Percentiles rank a stretch among this genome's conserved stretches.
phyloP scores from a whole-genome alignment of 2,888 invertebrate genomes.

The Steromphala cineraria region DNA sequence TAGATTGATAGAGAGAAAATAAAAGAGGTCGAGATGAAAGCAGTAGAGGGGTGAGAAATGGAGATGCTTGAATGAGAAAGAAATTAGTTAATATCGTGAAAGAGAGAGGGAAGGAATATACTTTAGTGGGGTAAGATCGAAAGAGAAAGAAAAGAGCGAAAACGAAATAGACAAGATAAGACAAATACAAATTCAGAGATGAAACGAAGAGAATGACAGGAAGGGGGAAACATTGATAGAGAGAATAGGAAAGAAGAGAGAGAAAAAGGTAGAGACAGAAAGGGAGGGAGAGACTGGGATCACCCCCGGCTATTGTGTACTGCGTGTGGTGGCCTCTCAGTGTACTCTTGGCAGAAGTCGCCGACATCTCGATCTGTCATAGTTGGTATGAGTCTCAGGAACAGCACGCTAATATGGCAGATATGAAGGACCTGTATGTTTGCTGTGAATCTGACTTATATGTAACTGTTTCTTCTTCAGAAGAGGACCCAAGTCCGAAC shows the following conservation, averaged over 20 bases:
- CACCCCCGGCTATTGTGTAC: not conserved
- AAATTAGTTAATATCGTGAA: no score
- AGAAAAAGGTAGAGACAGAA: slow-evolving; percentile 21
- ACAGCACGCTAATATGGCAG: slow-evolving; percentile 21
- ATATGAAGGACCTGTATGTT: slow-evolving; percentile 1
- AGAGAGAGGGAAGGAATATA: no score
- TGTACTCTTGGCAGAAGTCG: not conserved
- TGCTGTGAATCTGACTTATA: no score
- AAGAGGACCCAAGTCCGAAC: slow-evolving; percentile 36
- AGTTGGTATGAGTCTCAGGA: slow-evolving; percentile 8
- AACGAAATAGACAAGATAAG: no score
- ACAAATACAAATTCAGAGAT: no score
- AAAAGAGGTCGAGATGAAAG: not conserved
- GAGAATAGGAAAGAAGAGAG: not conserved
- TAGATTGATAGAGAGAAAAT: no score
- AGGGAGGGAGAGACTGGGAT: slow-evolving; percentile 8
- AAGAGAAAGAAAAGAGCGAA: no score
- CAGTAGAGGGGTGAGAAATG: not conserved
- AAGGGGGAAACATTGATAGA: not conserved
- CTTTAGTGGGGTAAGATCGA: no score
- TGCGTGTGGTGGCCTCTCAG: not conserved
- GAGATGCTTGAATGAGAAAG: no score
- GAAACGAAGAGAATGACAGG: not conserved
- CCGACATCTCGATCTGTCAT: slow-evolving; percentile 10
- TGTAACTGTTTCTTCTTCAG: slow-evolving; percentile 11